Evolutionary conservation across 2,888 invertebrate genomes (phyloP), one percentile per base, ranked within the genome.

Genomic region (Folsomia manolachei): DNA sequence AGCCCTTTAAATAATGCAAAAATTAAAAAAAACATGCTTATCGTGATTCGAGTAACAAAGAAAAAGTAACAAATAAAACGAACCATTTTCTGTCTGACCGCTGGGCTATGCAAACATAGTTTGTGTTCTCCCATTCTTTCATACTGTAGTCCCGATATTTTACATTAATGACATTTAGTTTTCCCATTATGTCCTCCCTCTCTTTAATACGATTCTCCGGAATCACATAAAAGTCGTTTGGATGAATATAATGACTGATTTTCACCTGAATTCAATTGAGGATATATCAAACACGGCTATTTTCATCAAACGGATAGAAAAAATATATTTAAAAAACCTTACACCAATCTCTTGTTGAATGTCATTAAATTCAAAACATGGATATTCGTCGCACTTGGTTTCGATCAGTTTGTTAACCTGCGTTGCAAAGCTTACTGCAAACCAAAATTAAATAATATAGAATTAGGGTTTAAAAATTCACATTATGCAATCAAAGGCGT

Each of bases 181-280:
- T 2, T 2, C 2, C 27, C 27, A 9, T 2, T 2, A 64, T 4
- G 14, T 4, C 7, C 11, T 64, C 64, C 7, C 27, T 14, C 18
- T 24, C 9, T 27, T 4, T 21, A n/a, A 27, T 2, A 64, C 11
- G 18, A 14, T 18, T 18, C 27, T 27, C 23, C 7, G 27, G 27
- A 7, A 64, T 64, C 1, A 27, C 39, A 26, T 27, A 26, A 21
- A 64, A 64, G 26, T 64, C 64, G 39, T 64, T 64, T 4, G 21
- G 39, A n/a, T 21, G 21, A 27, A 4, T 64, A 26, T 27, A 27
- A 27, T 27, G 19, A n/a, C n/a, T 64, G 64, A 64, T 26, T 27
- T 27, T n/a, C 2, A 27, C 39, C 64, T 64, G 14, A n/a, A n/a
- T n/a, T n/a, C n/a, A n/a, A n/a, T n/a, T n/a, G n/a, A n/a, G n/a